phyloP scores from a whole-genome alignment of 2,888 invertebrate species.

The Ceraclea dissimilis region DNA sequence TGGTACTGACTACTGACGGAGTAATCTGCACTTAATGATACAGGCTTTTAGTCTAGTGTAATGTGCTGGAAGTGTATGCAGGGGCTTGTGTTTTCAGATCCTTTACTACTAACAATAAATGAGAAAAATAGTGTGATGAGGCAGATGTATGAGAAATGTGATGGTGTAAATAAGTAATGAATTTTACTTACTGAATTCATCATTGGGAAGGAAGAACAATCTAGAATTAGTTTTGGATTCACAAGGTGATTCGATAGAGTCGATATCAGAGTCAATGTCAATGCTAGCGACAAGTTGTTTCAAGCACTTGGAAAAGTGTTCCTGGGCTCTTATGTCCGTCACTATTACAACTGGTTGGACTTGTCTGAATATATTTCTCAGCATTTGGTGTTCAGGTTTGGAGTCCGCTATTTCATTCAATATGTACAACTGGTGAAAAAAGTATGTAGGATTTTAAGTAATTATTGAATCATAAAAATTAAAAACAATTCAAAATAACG shows the following conservation, averaged over 20 bases:
- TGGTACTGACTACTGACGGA: too few species aligned
- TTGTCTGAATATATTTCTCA: conserved; percentile 52
- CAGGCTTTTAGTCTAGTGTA: too few species aligned
- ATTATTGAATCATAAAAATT: too few species aligned
- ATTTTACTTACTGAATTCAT: conserved; percentile 54
- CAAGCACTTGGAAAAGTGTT: conserved; percentile 42
- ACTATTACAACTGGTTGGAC: conserved; percentile 51
- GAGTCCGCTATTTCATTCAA: conserved; percentile 63
- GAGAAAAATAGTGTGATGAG: too few species aligned
- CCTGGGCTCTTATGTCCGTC: conserved; percentile 46
- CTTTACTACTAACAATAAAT: too few species aligned
- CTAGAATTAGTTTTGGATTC: conserved; percentile 33
- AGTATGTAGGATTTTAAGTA: too few species aligned
- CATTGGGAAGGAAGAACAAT: conserved; percentile 48
- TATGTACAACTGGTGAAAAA: conserved; percentile 46
- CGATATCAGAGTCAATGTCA: conserved; percentile 26
- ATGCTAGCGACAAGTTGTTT: conserved; percentile 36
- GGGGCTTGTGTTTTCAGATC: too few species aligned
- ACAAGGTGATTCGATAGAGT: not conserved
- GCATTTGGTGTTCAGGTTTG: conserved; percentile 53
- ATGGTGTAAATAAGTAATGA: too few species aligned
- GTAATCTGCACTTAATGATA: too few species aligned
- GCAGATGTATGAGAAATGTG: too few species aligned
- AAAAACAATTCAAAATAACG: too few species aligned
- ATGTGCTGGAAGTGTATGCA: too few species aligned